A percentile compares a stretch with the other conserved stretches of the same genome.
phyloP scores from a whole-genome alignment of 2,113 vertebrate genomes.

The Phaetusa simplex region DNA sequence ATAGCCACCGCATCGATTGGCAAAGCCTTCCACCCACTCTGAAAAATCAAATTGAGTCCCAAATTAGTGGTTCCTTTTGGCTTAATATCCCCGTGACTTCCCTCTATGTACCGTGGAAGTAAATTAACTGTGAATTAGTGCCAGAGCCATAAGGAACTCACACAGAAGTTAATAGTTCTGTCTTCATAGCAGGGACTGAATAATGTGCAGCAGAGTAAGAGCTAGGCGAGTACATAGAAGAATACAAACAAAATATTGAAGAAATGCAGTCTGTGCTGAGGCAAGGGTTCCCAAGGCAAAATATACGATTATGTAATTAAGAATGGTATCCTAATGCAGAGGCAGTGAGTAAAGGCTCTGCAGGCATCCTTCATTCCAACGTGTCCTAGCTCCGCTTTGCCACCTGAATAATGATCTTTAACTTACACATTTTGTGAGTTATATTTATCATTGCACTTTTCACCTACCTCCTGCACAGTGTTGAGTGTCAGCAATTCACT shows the following conservation, averaged over 20 bases:
- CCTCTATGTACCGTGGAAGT: not conserved
- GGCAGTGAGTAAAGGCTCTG: not conserved
- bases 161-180: constrained; percentile 43
- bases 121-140: constrained; percentile 61
- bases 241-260: constrained; percentile 45
- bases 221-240: not conserved
- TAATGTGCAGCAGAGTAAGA: constrained; percentile 28
- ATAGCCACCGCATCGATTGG: not conserved
- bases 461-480: constrained; percentile 5
- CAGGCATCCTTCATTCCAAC: not conserved
- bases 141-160: constrained; percentile 27
- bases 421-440: not conserved
- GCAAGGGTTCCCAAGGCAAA: not conserved
- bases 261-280: not conserved
- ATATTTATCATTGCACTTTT: constrained; percentile 47
- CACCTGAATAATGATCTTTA: constrained; percentile 33
- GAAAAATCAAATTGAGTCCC: constrained; percentile 17
- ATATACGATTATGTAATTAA: not conserved
- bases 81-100: not conserved
- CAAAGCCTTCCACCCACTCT: not conserved
- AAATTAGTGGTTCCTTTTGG: constrained; percentile 39
- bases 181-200: constrained; percentile 25
- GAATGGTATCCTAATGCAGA: not conserved
- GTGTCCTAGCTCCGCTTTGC: not conserved
- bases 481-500: constrained; percentile 40